phyloP scores from a whole-genome alignment of 37 sponge, comb jelly and placozoan genomes.

The Halisarca cf. caerulea region DNA sequence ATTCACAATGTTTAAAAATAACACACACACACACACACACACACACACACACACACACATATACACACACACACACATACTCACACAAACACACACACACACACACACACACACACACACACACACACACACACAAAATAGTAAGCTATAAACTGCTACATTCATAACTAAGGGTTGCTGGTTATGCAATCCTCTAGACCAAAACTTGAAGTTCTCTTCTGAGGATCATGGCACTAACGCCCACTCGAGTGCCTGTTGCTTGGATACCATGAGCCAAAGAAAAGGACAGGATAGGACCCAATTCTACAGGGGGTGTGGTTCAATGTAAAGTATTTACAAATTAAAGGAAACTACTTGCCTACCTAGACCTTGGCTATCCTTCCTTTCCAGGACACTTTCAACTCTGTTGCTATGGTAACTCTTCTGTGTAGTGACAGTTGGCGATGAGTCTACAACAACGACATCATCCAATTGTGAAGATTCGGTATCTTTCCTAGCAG shows the following conservation, averaged over 20 bases:
- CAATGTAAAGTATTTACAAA: neutral
- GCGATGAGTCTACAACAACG: neutral
- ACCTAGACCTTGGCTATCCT: constrained; percentile 6
- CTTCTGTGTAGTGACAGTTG: neutral
- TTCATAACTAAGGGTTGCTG: too few species aligned
- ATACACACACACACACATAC: too few species aligned
- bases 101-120: too few species aligned
- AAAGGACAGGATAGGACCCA: constrained; percentile 58
- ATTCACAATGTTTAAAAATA: too few species aligned
- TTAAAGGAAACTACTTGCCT: neutral
- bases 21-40: too few species aligned
- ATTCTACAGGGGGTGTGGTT: constrained; percentile 12
- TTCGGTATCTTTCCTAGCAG: neutral
- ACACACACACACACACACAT: too few species aligned
- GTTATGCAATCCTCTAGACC: too few species aligned
- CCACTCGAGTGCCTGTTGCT: neutral
- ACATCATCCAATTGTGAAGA: neutral
- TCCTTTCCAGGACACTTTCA: neutral
- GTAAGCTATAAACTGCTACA: too few species aligned
- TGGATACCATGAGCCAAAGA: constrained; percentile 47
- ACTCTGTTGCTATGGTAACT: neutral
- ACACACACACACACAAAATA: too few species aligned
- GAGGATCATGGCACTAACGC: too few species aligned
- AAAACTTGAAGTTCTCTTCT: too few species aligned
- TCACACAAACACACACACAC: too few species aligned